Base-by-base conservation (phyloP, 2,888 invertebrate genomes). In the Pammene fasciana region DNA sequence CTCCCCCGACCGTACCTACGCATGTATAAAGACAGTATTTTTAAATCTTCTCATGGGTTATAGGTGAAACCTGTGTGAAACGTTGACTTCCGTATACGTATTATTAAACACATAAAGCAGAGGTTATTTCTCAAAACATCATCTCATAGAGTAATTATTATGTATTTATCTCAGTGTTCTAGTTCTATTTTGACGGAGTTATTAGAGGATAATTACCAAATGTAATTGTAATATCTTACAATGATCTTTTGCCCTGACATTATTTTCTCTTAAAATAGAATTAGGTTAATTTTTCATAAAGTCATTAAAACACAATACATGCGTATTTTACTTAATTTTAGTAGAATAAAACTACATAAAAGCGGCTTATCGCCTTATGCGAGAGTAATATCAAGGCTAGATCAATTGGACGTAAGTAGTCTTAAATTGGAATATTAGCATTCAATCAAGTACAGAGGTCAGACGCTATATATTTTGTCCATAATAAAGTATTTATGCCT, bases 381-480 rank as follows among this genome's bases (percentile, higher is more conserved):
- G 45, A 34, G 45, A 59, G 52, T n/a, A 38, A 18, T 61, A 36
- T 38, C 38, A 48, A 61, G 62, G 62, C 16, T 18, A 38, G 26
- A 62, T 62, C 50, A 62, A 62, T 62, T 62, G 41, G 10, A 10
- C 6, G 11, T 18, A 50, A 18, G 34, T 48, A 60, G n/a, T 50
- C 36, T 62, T 18, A 62, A 52, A 41, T 62, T 62, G 50, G 10
- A 18, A 26, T 41, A 41, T 16, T 50, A 38, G 36, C 48, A 38
- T 7, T 13, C 18, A 45, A 61, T 36, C 16, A 11, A 41, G 14
- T 36, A 36, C 18, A 26, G 18, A 18, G 41, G 9, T 11, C 6
- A 13, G n/a, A 3, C 9, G 18, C 13, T 38, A 57, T 16, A 18
- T 43, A 26, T 56, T 16, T 57, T 57, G 18, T 26, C 8, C 43